Percentiles rank a stretch among this genome's conserved stretches.
Conservation (phyloP, 2,113 vertebrate genomes). For the Agelaius tricolor region DNA sequence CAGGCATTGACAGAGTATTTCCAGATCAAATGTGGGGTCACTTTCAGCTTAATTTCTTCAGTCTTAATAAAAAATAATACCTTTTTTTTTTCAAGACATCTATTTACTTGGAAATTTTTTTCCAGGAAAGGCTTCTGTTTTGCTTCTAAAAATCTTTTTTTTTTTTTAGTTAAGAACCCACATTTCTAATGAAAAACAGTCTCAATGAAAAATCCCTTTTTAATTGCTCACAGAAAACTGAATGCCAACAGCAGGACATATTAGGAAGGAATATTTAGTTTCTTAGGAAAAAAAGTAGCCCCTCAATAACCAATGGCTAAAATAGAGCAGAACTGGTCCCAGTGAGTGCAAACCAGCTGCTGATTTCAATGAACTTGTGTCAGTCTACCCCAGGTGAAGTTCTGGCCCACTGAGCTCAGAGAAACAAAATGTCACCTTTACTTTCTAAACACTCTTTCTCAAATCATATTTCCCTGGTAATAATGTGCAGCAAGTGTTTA, state of each 20-base stretch:
- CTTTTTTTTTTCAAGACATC: neutral
- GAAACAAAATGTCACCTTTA: conserved; percentile 61
- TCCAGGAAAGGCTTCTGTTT: neutral
- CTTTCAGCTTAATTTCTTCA: neutral
- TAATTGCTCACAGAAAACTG: neutral
- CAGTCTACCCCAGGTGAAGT: conserved; percentile 15
- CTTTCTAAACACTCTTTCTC: conserved; percentile 49
- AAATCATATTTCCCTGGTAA: conserved; percentile 46
- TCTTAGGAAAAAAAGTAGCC: neutral
- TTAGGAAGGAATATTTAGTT: neutral
- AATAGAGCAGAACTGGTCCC: neutral
- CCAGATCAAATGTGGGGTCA: neutral
- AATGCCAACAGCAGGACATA: neutral
- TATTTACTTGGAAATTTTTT: neutral
- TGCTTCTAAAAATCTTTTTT: neutral
- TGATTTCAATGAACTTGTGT: neutral
- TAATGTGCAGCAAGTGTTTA: conserved; percentile 55
- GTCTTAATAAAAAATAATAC: neutral
- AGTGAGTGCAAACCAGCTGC: neutral
- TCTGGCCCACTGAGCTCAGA: conserved; percentile 45
- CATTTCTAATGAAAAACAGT: neutral
- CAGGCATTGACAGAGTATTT: neutral
- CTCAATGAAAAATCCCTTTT: neutral
- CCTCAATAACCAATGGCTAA: neutral
- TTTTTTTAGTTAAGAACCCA: neutral